Evolutionary conservation across 30 jellyfish, hydroid and myxozoan species (phyloP), one percentile per base, ranked within the genome.

Genomic region (Turritopsis rubra): DNA sequence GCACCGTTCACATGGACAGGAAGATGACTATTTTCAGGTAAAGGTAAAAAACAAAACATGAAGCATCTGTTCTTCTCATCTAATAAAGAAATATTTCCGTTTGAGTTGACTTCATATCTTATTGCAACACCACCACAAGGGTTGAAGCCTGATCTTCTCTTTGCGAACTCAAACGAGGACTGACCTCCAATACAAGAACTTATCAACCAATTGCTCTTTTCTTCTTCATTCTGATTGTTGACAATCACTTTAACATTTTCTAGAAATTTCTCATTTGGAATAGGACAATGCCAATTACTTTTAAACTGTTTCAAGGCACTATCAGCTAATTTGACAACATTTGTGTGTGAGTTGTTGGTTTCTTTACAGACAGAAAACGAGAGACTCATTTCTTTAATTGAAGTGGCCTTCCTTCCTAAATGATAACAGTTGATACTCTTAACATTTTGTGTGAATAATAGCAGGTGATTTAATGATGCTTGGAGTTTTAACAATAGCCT

Each of bases 1-100:
- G 92, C 83, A 29, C 93, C 86, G 66, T 90, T 90, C 21, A 90
- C 75, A 70, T 90, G 97, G 53, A 90, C 95, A 75, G 84, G 86
- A 16, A 90, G 78, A 20, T 75, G 81, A 26, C 81, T 86, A 21
- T 41, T 66, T 24, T 83, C 79, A 19, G 95, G 95, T 21, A 90
- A 73, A 8, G 97, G 97, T 71, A 90, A 70, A 71, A 86, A 86
- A 68, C 97, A 90, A 66, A 73, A 90, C 72, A 81, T 21, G 66
- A 52, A 28, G 7, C 90, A 68, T 0, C 19, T 53, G 8, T 70
- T 26, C 28, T 82, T 71, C n/a, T 82, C 73, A 13, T 28, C 73
- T n/a, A n/a, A n/a, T n/a, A n/a, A n/a, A n/a, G n/a, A n/a, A n/a
- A 25, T 72, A 16, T 17, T 16, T n/a, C 77, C 31, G 19, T 65